Evolutionary conservation across 2,888 invertebrate species (phyloP), one percentile per base, ranked within the genome.

Genomic region (Apodemia zela): DNA sequence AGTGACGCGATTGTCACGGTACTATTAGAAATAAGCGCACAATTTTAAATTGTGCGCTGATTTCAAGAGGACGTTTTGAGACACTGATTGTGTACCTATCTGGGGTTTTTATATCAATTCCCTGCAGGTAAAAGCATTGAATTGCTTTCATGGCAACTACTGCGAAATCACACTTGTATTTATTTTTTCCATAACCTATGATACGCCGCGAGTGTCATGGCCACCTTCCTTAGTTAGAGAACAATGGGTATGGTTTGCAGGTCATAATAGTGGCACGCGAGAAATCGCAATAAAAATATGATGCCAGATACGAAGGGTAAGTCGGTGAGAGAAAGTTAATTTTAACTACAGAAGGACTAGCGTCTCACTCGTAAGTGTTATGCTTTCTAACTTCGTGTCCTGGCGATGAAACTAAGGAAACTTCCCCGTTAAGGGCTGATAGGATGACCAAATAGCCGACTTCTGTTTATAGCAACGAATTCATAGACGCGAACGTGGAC

Each of bases 281-380:
- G 75, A 73, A 75, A 73, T 75, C 68, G 51, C 66, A 71, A 71
- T 71, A 68, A 72, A 72, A 74, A 73, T 73, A 73, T 74, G 72
- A 71, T 71, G 71, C 67, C 71, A 67, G 67, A 74, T 51, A 73
- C 72, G 73, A 78, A 78, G 78, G 79, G 75, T 77, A 85, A 81
- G 80, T 87, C 69, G 85, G 84, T 68, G 68, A 80, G 73, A 76
- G 87, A 88, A 87, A 89, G 70, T 75, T 67, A 74, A 75, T 76
- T 76, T 72, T 73, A 73, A 70, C 64, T 67, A 75, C 75, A 75
- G 72, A 81, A 80, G 81, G 84, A 79, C 75, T 71, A 70, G 69
- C 72, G 73, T 68, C 69, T 74, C 72, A 76, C 76, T 71, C 42
- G 54, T 64, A 67, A 59, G 61, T 64, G 64, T 61, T 66, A 63